Base-by-base conservation (phyloP, 2,888 invertebrate species). In the Ophioninae sp. region DNA sequence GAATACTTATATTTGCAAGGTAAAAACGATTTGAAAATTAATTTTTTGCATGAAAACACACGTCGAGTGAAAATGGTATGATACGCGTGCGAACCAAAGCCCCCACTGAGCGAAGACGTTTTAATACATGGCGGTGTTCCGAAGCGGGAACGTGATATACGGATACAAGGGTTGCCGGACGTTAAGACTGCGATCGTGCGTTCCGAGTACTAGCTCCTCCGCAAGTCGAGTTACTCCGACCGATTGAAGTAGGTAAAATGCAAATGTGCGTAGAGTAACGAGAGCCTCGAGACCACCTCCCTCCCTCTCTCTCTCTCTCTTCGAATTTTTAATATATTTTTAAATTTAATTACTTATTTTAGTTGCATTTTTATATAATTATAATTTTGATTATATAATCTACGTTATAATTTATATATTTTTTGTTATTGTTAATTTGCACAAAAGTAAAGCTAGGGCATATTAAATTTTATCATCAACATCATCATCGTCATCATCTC, bases 81-180 rank as follows among this genome's bases (percentile, higher is more conserved):
- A 51, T 13, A 51, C 51, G 30, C 3, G 9, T 59, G 30, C 22
- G 20, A 77, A 77, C 44, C 17, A 69, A 78, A 37, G 63, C 69
- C 69, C 37, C 37, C 30, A 37, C 68, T 61, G 37, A 51, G 17
- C 3, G 39, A 68, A 76, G 68, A 76, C 76, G 68, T 85, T 82
- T 82, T 84, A 85, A 85, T 85, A 82, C 85, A 82, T 82, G 75
- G 23, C 75, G n/a, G 73, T 37, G 23, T 75, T 59, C n/a, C 64
- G 63, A 56, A 69, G 59, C 61, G 20, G 64, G 44, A 41, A 63
- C 64, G 64, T 39, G 81, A 76, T 81, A 71, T 71, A 75, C 75
- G 51, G 58, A 69, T 51, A 30, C 75, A 67, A 73, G 79, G 10
- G 61, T 68, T 67, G 68, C 61, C 13, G 23, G 37, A 51, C 58